A percentile compares a stretch with the other conserved stretches of the same genome.
These are phyloP conservation scores for Albula glossodonta DNA, from an alignment of 2,113 vertebrate genomes.

Conservation along the genomic window DNA sequence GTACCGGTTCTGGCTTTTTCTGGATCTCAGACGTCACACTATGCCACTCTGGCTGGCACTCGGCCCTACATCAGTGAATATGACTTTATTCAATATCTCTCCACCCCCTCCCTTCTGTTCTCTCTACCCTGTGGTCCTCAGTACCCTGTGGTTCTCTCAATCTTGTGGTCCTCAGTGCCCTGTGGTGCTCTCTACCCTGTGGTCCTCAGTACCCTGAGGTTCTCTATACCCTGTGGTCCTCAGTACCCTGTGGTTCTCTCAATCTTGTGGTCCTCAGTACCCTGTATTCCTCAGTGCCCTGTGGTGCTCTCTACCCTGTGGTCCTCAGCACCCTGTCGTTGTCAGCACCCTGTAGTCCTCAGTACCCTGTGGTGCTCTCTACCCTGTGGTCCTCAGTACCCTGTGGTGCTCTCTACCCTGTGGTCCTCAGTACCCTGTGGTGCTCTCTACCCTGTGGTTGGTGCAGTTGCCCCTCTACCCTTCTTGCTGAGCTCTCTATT, in stretches of 20 bases:
- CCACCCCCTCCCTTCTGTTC: slow-evolving; percentile 42
- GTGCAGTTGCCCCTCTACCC: slow-evolving; percentile 51
- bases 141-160: background rate
- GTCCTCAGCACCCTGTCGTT: no score
- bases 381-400: background rate
- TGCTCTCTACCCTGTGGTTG: background rate
- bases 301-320: background rate
- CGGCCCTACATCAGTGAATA: slow-evolving; percentile 80
- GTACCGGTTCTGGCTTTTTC: slow-evolving; percentile 76
- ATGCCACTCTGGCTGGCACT: slow-evolving; percentile 78
- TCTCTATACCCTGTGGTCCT: no score
- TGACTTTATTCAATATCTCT: slow-evolving; percentile 57
- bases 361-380: slow-evolving; percentile 2
- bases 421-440: slow-evolving; percentile 28
- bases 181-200: no score
- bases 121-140: slow-evolving; percentile 37
- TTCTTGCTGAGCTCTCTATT: slow-evolving; percentile 72
- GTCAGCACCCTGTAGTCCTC: slow-evolving; percentile 29
- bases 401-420: slow-evolving; percentile 28
- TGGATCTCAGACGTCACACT: slow-evolving; percentile 76
- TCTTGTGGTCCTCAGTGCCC: background rate
- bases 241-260: no score
- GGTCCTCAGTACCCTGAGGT: no score
- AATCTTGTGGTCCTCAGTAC: no score
- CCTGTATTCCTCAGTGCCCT: no score